A percentile compares a stretch with the other conserved stretches of the same genome.
Conservation (phyloP, 1,140 invertebrate genomes). For the Drosophila bocki region DNA sequence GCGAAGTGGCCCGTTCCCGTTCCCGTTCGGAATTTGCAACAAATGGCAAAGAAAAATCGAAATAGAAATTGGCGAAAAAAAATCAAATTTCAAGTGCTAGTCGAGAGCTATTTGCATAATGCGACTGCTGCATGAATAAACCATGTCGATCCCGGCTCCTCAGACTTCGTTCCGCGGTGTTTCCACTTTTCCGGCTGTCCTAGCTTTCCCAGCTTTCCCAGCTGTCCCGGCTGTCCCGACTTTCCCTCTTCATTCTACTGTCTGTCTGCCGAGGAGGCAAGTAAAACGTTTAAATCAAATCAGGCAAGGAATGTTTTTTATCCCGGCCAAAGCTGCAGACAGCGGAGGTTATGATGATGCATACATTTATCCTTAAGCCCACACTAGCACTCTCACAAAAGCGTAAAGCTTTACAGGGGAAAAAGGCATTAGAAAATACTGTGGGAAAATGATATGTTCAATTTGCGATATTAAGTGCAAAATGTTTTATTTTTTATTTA, state of each 20-base stretch:
- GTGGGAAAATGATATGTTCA: not conserved
- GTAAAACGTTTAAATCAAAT: constrained; percentile 80
- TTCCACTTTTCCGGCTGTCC: constrained; percentile 3
- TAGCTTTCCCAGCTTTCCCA: not conserved
- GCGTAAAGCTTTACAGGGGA: constrained; percentile 8
- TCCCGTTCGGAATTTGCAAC: constrained; percentile 55
- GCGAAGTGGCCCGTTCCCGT: constrained; percentile 38
- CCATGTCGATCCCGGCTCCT: constrained; percentile 63
- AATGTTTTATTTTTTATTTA: not conserved
- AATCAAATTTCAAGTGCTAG: constrained; percentile 76
- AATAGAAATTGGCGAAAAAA: constrained; percentile 63
- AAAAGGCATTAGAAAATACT: not conserved
- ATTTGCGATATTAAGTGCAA: not conserved
- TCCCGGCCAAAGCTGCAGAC: constrained; percentile 35
- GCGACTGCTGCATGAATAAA: constrained; percentile 81
- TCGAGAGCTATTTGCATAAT: constrained; percentile 76
- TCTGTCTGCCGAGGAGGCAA: constrained; percentile 37
- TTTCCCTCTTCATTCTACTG: constrained; percentile 24
- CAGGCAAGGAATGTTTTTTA: constrained; percentile 59
- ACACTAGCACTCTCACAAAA: not conserved
- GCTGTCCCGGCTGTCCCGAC: not conserved
- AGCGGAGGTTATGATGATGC: constrained; percentile 57
- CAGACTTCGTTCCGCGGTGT: constrained; percentile 26
- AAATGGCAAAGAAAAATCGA: constrained; percentile 71
- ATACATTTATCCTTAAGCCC: constrained; percentile 31